Evolutionary conservation across 2,113 vertebrate species (phyloP), one percentile per base, ranked within the genome.

Genomic region (human): DNA sequence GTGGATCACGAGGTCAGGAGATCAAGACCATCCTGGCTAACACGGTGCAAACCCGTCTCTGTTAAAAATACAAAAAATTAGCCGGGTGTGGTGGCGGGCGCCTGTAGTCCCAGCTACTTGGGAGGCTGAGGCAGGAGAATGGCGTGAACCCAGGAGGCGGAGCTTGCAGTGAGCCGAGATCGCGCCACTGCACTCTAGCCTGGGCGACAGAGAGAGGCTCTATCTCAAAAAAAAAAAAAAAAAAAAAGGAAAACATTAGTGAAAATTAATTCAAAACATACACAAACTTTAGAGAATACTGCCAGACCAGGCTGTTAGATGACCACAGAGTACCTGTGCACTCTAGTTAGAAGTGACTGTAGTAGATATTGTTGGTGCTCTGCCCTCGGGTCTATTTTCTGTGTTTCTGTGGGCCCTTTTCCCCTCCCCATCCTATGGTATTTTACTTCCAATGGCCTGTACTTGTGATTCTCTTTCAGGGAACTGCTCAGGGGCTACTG

Each of bases 361-460:
- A 78, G 27, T 35, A 78, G 13, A 22, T 17, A 35, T 2, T 5
- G 6, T 1, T 23, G 61, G 17, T 16, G 18, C 30, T 55, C 92
- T 86, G 72, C 40, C 66, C 64, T 59, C n/a, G 2, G 83, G 75
- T 13, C 43, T 17, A 68, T 78, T 81, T 43, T 45, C 72, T 25
- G 22, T 23, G 22, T 23, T 76, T 66, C 14, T 30, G 22, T 55
- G 72, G 45, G 12, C 43, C 7, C 22, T 14, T 55, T 8, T 30
- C 10, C 50, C 22, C 3, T 0, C 13, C 30, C 50, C 35, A 48
- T 2, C 66, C 61, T n/a, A 9, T 0, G 6, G 10, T 79, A 25
- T 72, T 40, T 76, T 55, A 2, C 59, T n/a, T 76, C 22, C 59
- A 61, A 3, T 3, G 12, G 38, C 8, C 16, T 43, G 72, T 23